Base-by-base conservation (phyloP, 1,140 invertebrate species). In the Tetragonula clypearis region DNA sequence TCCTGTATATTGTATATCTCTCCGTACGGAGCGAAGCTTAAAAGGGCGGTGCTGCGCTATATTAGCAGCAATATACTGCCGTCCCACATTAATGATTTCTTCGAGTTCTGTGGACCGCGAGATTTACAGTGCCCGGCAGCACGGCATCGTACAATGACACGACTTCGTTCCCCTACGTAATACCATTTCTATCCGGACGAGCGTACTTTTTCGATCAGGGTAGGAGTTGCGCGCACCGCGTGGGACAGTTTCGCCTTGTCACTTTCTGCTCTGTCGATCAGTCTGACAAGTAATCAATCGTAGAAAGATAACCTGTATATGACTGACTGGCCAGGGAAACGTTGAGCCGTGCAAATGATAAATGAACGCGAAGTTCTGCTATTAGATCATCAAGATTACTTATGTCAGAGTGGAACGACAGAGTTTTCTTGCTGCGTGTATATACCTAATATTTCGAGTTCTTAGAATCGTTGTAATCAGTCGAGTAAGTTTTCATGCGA, bases 101-200 rank as follows among this genome's bases (percentile, higher is more conserved):
- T 92, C 88, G 86, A 86, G 81, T 85, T 87, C 30, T 92, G 88
- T 78, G 85, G 83, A 84, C 87, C 49, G 77, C 74, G 87, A 92
- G 91, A 92, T 92, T 92, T 91, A 92, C 90, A 62, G 85, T 89
- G 88, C 86, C 89, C 87, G 82, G 88, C 86, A 90, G 87, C 89
- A 76, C 72, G 71, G 78, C 74, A 75, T 53, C 35, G 76, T 19
- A 72, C 82, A 84, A 71, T 84, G 82, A 84, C 72, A 79, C 82
- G 66, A 71, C 66, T 79, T 62, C 17, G 82, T 60, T 79, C 68
- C 65, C 75, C 74, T 30, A n/a, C n/a, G 77, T 76, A 77, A 77
- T 77, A 68, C 74, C 53, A 53, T 35, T 81, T 73, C 56, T 75
- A 66, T 66, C 73, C 73, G 49, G n/a, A 62, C 30, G 15, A 56